These are phyloP conservation scores for Saguinus imperator DNA, from an alignment of 2,113 vertebrate species.

Conservation along the genomic window DNA sequence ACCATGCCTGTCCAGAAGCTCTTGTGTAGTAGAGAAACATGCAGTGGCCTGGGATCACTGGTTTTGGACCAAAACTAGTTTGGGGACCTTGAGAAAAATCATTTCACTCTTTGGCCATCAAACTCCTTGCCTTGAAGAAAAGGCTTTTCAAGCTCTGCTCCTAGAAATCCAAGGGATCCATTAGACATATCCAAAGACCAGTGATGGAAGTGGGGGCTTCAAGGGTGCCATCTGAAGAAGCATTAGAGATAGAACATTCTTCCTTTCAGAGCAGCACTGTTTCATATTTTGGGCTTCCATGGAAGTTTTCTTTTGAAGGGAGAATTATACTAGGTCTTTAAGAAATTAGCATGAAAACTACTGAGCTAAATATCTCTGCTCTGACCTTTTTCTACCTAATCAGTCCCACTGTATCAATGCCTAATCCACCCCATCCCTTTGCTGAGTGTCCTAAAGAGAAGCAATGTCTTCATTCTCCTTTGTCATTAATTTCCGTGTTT, in stretches of 20 bases:
- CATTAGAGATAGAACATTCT: not conserved
- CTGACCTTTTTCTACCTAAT: not conserved
- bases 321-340: not conserved
- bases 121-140: not conserved
- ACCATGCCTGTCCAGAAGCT: not conserved
- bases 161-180: not conserved
- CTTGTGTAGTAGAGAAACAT: not conserved
- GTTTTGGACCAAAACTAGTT: not conserved
- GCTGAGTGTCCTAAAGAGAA: not conserved
- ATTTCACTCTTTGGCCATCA: not conserved
- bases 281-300: not conserved
- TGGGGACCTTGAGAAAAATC: not conserved
- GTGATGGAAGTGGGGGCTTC: accelerated
- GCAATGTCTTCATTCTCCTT: not conserved
- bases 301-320: not conserved
- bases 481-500: not conserved
- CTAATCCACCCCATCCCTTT: not conserved
- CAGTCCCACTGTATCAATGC: not conserved
- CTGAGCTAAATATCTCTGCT: not conserved
- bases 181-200: not conserved
- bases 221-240: not conserved
- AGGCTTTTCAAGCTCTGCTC: not conserved
- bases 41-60: not conserved
- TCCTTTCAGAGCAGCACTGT: not conserved
- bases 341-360: not conserved